These are phyloP conservation scores for Gallinago stenura DNA, from an alignment of 2,797 vertebrate species.

Conservation along the genomic window DNA sequence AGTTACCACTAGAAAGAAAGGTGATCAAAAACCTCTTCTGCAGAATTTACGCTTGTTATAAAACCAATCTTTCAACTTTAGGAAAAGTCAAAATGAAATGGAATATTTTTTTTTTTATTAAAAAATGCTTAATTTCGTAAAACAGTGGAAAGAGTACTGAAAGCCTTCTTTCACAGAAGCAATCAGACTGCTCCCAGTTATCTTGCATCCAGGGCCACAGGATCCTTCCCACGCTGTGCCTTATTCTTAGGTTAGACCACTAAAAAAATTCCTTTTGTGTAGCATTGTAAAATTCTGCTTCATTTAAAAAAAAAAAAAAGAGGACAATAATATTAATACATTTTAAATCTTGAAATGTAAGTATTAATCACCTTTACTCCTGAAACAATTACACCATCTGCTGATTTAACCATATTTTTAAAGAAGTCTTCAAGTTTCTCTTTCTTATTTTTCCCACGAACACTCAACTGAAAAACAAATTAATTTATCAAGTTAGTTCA, in stretches of 20 bases:
- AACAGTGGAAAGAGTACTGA: neutral
- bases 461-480: slow-evolving; percentile 88
- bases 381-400: slow-evolving; percentile 95
- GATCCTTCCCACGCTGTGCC: neutral
- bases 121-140: neutral
- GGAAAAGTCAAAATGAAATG: neutral
- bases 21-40: neutral
- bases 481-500: neutral
- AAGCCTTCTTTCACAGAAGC: neutral
- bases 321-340: neutral
- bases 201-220: neutral
- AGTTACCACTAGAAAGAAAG: neutral
- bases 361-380: slow-evolving; percentile 90
- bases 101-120: neutral
- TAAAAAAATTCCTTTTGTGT: neutral
- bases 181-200: neutral
- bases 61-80: neutral
- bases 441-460: slow-evolving; percentile 98
- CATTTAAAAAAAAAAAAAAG: neutral
- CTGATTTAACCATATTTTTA: slow-evolving; percentile 98
- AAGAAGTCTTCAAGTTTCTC: slow-evolving; percentile 99
- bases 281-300: neutral
- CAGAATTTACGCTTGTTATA: neutral
- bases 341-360: neutral
- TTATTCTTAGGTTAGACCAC: neutral